phyloP scores from a whole-genome alignment of 1,140 invertebrate species.

The Neuroterus valhalla region DNA sequence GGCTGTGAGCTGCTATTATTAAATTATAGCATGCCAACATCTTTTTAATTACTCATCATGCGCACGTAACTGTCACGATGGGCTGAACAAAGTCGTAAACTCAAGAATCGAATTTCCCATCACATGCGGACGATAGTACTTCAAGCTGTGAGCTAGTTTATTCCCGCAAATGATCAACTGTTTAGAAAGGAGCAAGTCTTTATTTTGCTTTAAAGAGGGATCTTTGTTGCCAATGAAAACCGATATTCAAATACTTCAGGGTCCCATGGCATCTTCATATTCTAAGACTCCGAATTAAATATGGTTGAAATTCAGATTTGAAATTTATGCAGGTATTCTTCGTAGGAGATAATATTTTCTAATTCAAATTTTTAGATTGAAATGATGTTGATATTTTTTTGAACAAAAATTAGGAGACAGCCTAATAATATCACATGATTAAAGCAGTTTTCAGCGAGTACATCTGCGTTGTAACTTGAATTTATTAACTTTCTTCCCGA shows the following conservation, averaged over 20 bases:
- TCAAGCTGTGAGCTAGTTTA: constrained; percentile 9
- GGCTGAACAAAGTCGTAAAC: constrained; percentile 18
- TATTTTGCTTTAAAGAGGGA: background rate
- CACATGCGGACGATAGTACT: background rate
- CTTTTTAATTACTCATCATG: constrained; percentile 10
- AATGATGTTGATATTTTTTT: too few species aligned
- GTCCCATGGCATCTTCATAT: background rate
- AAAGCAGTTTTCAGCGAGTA: too few species aligned
- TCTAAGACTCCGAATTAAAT: too few species aligned
- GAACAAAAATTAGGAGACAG: too few species aligned
- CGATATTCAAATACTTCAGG: background rate
- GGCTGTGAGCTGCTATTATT: constrained; percentile 4
- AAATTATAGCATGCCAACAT: constrained; percentile 1
- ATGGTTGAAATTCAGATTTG: too few species aligned
- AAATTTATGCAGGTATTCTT: too few species aligned
- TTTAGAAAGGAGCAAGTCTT: background rate
- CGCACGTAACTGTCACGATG: constrained; percentile 5
- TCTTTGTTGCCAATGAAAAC: background rate
- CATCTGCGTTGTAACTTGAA: too few species aligned
- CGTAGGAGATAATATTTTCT: too few species aligned
- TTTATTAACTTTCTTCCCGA: too few species aligned
- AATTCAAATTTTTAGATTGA: too few species aligned
- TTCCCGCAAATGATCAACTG: constrained; percentile 2
- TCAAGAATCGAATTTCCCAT: constrained; percentile 18
- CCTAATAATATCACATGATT: too few species aligned